These are phyloP conservation scores for Caenorhabditis inopinata DNA, from an alignment of 1,140 invertebrate genomes.

Conservation along the genomic window DNA sequence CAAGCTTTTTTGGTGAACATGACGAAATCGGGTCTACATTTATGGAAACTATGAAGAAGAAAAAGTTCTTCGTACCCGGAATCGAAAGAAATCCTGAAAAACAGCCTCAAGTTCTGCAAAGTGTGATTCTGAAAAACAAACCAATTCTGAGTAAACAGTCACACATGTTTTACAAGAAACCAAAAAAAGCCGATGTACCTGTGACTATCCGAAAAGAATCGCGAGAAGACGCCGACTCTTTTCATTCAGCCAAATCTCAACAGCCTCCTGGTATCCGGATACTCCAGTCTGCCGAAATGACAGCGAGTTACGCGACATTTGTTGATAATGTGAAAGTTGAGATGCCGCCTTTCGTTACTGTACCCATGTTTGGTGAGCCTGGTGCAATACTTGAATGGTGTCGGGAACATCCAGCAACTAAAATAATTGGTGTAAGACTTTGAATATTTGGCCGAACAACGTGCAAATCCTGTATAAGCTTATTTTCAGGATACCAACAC, in stretches of 20 bases:
- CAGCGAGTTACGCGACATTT: constrained; percentile 19
- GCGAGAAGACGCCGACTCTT: constrained; percentile 41
- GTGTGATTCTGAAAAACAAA: constrained; percentile 38
- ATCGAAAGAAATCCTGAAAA: constrained; percentile 22
- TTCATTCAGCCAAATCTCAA: constrained; percentile 50
- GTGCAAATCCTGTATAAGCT: no score
- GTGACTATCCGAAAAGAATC: constrained; percentile 35
- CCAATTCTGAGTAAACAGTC: background rate
- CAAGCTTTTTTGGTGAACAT: constrained; percentile 78
- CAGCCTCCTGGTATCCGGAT: background rate
- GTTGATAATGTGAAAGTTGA: background rate
- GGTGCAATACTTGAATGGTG: constrained; percentile 47
- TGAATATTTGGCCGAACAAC: background rate
- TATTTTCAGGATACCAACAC: background rate
- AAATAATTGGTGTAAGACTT: constrained; percentile 32
- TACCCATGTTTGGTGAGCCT: constrained; percentile 38
- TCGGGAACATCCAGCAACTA: constrained; percentile 6
- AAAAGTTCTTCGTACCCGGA: constrained; percentile 42
- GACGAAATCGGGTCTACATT: constrained; percentile 38
- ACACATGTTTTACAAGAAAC: constrained; percentile 18
- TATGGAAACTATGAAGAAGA: constrained; percentile 7
- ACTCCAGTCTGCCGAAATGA: background rate
- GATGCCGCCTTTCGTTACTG: background rate
- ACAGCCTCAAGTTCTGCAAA: constrained; percentile 54
- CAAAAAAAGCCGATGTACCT: background rate